phyloP scores from a whole-genome alignment of 2,888 invertebrate genomes.

The Pammene fasciana region DNA sequence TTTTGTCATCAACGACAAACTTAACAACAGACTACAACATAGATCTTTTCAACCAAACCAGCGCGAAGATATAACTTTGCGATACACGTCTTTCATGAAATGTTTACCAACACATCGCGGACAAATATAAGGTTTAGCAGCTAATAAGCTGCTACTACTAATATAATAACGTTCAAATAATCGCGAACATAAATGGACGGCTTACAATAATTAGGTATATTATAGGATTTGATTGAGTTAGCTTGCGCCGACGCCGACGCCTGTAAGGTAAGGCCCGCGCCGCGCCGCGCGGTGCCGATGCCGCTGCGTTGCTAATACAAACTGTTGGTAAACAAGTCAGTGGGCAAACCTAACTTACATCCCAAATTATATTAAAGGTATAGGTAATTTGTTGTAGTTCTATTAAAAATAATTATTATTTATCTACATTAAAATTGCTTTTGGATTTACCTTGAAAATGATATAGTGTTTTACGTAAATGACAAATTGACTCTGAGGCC shows the following conservation, averaged over 20 bases:
- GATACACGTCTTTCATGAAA: constrained; percentile 53
- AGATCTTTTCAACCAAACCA: constrained; percentile 76
- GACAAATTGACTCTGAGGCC: constrained; percentile 73
- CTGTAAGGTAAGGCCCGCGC: constrained; percentile 17
- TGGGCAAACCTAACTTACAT: constrained; percentile 45
- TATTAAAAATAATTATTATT: constrained; percentile 64
- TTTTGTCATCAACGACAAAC: constrained; percentile 83
- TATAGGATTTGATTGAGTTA: constrained; percentile 41
- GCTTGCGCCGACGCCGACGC: constrained; percentile 40
- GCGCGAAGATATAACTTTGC: constrained; percentile 63
- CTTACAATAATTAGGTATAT: constrained; percentile 56
- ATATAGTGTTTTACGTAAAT: constrained; percentile 60
- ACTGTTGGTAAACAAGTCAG: constrained; percentile 61
- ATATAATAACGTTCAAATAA: constrained; percentile 50
- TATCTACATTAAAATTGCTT: constrained; percentile 71
- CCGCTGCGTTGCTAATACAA: constrained; percentile 46
- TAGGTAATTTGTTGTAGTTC: constrained; percentile 52
- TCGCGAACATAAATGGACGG: constrained; percentile 76
- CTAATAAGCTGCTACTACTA: constrained; percentile 27
- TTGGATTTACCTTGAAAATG: constrained; percentile 49
- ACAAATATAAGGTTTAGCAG: constrained; percentile 52
- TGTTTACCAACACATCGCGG: constrained; percentile 64
- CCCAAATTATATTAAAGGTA: constrained; percentile 21
- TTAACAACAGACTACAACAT: constrained; percentile 83
- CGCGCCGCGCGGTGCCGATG: constrained; percentile 43